Percentiles rank a stretch among this genome's conserved stretches.
phyloP scores from a whole-genome alignment of 1,140 invertebrate genomes.

The Parapsyche elsis region DNA sequence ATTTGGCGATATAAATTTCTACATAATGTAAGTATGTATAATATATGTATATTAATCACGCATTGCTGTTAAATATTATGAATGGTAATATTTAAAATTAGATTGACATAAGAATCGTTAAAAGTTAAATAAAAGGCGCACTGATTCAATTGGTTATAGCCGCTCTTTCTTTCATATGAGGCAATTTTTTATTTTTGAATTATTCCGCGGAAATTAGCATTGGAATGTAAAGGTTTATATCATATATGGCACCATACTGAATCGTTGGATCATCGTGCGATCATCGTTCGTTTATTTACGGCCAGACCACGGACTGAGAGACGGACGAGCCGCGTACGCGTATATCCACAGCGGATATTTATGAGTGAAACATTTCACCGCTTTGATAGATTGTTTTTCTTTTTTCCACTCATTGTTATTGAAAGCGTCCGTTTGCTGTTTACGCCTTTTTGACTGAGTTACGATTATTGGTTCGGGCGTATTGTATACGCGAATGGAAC shows the following conservation, averaged over 20 bases:
- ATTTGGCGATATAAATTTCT: too few relatives aligned
- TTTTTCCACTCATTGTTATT: slow-evolving; percentile 6
- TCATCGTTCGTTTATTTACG: background rate
- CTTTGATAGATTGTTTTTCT: slow-evolving; percentile 22
- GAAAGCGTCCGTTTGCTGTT: background rate
- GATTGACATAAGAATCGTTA: too few relatives aligned
- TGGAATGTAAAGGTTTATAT: too few relatives aligned
- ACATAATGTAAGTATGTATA: too few relatives aligned
- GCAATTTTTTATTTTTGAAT: too few relatives aligned
- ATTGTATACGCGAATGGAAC: background rate
- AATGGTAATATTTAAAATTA: too few relatives aligned
- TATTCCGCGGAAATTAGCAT: too few relatives aligned
- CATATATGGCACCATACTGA: background rate
- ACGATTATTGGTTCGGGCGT: background rate
- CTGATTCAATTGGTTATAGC: too few relatives aligned
- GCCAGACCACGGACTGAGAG: background rate
- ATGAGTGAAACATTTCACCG: slow-evolving; percentile 19
- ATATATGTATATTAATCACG: too few relatives aligned
- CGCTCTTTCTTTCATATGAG: too few relatives aligned
- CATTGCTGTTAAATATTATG: too few relatives aligned
- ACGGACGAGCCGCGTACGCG: background rate
- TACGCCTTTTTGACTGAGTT: slow-evolving; percentile 17
- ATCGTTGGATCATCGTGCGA: background rate
- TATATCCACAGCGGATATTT: background rate
- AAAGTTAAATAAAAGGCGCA: too few relatives aligned